Percentiles rank a stretch among this genome's conserved stretches.
Evolutionary conservation across 2,888 invertebrate species (phyloP).

Genomic region (Calliphora vomitoria): DNA sequence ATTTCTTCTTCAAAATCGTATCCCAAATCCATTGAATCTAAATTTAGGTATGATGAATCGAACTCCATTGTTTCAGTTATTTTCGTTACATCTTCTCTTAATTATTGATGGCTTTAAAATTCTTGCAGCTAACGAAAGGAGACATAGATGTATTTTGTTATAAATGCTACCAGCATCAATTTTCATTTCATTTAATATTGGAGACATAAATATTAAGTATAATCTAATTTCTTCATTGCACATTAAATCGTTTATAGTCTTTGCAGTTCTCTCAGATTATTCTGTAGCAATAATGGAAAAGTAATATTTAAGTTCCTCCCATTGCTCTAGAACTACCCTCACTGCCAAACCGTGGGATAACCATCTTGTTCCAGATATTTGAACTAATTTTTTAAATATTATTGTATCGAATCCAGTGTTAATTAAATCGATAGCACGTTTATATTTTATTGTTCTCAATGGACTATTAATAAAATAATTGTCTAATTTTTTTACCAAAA

Average conservation of each 20-base stretch:
- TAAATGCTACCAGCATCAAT: constrained; percentile 36
- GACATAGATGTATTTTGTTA: constrained; percentile 17
- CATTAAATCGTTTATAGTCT: neutral
- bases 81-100: neutral
- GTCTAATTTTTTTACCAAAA: too few species aligned
- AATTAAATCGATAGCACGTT: neutral
- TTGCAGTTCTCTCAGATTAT: neutral
- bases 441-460: constrained; percentile 7
- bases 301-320: neutral
- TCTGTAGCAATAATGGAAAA: constrained; percentile 13
- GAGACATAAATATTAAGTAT: neutral
- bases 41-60: neutral
- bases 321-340: neutral
- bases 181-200: constrained; percentile 12
- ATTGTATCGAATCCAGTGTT: constrained; percentile 12
- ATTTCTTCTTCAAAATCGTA: constrained; percentile 24
- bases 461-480: too few species aligned
- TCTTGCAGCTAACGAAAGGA: constrained; percentile 22
- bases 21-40: constrained; percentile 12
- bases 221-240: neutral
- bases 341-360: neutral
- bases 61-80: neutral
- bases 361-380: constrained; percentile 22
- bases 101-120: constrained; percentile 20
- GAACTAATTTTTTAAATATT: constrained; percentile 3